These are phyloP conservation scores for Tragulus kanchil DNA, from an alignment of 2,113 vertebrate genomes.

Conservation along the genomic window DNA sequence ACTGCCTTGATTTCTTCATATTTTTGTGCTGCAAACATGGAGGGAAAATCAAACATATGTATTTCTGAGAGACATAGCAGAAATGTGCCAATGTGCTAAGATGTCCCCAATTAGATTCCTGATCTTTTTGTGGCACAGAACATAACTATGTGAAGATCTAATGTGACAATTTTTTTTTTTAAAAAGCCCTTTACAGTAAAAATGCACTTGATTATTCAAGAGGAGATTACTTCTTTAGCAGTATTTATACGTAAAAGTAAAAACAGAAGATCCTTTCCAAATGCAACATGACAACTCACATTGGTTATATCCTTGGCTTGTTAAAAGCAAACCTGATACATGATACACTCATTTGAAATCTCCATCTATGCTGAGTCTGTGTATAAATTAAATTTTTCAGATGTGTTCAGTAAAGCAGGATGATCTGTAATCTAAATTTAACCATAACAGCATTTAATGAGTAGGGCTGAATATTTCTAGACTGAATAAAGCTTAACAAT, in stretches of 20 bases:
- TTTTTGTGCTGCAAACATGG: slow-evolving; percentile 68
- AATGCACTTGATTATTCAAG: slow-evolving; percentile 53
- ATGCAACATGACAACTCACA: background rate
- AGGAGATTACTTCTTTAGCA: slow-evolving; percentile 37
- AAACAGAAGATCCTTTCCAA: slow-evolving; percentile 62
- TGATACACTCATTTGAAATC: background rate
- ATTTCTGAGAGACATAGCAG: slow-evolving; percentile 28
- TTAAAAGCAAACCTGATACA: slow-evolving; percentile 44
- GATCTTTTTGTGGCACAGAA: background rate
- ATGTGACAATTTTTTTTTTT: background rate
- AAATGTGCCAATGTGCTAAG: background rate
- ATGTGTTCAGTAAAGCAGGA: background rate
- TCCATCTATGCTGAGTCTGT: background rate
- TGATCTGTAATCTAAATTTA: background rate
- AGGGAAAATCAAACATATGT: slow-evolving; percentile 41
- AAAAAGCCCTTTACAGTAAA: slow-evolving; percentile 16
- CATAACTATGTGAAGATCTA: background rate
- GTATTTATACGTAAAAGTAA: background rate
- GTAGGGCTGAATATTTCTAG: background rate
- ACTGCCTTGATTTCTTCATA: slow-evolving; percentile 88
- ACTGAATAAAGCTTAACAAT: background rate
- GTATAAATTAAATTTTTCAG: background rate
- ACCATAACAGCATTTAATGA: background rate
- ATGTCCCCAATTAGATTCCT: background rate
- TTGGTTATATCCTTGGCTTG: slow-evolving; percentile 40